Evolutionary conservation across 2,888 invertebrate genomes (phyloP).

Genomic region (Phaedon cochleariae): DNA sequence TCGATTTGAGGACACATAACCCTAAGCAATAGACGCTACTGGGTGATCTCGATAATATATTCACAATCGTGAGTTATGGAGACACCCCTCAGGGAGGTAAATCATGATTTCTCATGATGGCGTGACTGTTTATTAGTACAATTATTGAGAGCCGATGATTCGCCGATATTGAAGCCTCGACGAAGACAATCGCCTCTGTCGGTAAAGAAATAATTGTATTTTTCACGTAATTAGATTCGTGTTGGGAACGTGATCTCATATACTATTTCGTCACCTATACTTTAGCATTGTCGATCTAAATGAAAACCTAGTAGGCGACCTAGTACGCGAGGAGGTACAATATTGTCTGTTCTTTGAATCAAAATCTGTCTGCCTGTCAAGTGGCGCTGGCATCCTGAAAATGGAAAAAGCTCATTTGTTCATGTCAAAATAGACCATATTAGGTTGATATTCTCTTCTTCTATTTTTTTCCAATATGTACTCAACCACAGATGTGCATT

Average conservation of each 20-base stretch:
- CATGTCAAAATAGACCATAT: too few species aligned
- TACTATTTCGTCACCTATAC: too few species aligned
- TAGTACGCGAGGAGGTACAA: too few species aligned
- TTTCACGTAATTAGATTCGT: background rate
- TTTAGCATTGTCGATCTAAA: background rate
- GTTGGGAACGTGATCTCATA: background rate
- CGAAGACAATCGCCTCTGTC: background rate
- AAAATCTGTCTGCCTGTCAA: too few species aligned
- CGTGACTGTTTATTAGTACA: conserved; percentile 51
- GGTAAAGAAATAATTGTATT: background rate
- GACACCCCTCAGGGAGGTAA: conserved; percentile 51
- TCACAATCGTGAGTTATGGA: conserved; percentile 34
- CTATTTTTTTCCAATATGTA: too few species aligned
- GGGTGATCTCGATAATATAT: conserved; percentile 29
- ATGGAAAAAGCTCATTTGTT: too few species aligned
- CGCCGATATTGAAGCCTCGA: background rate
- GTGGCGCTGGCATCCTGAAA: too few species aligned
- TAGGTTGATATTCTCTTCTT: too few species aligned
- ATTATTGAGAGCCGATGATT: conserved; percentile 5
- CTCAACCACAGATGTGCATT: too few species aligned
- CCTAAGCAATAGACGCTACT: background rate
- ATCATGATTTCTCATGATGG: conserved; percentile 53
- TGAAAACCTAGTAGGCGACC: too few species aligned
- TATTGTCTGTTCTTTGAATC: too few species aligned
- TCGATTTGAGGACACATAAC: background rate